A percentile compares a stretch with the other conserved stretches of the same genome.
phyloP scores from a whole-genome alignment of 2,113 vertebrate species.

The Nestor notabilis region DNA sequence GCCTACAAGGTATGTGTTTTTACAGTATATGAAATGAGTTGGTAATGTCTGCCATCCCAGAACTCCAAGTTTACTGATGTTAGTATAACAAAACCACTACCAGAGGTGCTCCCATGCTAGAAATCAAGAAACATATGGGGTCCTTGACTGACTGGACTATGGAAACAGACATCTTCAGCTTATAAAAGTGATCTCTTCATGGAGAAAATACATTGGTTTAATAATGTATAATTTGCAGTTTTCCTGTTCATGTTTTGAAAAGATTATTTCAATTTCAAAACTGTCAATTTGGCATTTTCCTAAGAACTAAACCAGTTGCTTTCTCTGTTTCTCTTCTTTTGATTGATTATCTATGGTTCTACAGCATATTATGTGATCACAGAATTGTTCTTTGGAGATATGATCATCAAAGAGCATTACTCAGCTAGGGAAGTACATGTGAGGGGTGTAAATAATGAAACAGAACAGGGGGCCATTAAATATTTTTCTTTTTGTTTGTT shows the following conservation, averaged over 20 bases:
- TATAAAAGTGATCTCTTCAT: not conserved
- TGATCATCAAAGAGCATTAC: constrained; percentile 79
- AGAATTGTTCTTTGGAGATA: constrained; percentile 78
- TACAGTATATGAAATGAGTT: not conserved
- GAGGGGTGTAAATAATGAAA: constrained; percentile 79
- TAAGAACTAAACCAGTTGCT: constrained; percentile 68
- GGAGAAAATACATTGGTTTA: not conserved
- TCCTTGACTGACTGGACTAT: not conserved
- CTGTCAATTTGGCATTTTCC: constrained; percentile 26
- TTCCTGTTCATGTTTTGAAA: not conserved
- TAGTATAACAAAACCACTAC: not conserved
- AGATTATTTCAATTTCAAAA: not conserved
- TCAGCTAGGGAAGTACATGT: constrained; percentile 67
- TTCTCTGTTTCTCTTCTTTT: constrained; percentile 75
- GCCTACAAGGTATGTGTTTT: not conserved
- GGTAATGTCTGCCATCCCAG: not conserved
- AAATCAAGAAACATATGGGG: not conserved
- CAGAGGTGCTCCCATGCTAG: not conserved
- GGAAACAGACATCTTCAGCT: not conserved
- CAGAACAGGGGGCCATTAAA: constrained; percentile 75
- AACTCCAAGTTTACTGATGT: not conserved
- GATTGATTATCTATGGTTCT: constrained; percentile 79
- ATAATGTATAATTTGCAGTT: not conserved
- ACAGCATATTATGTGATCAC: constrained; percentile 73
- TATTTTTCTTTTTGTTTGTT: constrained; percentile 67